Evolutionary conservation across 2,888 invertebrate genomes (phyloP).

Genomic region (Gastrophysa polygoni): DNA sequence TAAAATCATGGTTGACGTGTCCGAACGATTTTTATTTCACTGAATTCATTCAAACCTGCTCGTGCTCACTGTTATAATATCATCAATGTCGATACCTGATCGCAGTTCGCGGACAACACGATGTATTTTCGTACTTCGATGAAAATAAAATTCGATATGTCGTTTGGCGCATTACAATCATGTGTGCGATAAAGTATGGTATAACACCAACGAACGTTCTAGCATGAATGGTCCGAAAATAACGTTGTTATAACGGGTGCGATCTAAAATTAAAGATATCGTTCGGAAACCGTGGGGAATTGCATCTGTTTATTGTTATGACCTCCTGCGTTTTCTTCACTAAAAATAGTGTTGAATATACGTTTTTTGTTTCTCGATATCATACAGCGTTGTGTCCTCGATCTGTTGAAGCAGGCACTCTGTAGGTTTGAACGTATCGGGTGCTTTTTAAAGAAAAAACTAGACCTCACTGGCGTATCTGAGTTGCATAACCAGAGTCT

Average conservation of each 20-base stretch:
- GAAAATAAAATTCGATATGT: not conserved
- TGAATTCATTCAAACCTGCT: no score
- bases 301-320: constrained; percentile 33
- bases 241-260: constrained; percentile 38
- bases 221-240: constrained; percentile 36
- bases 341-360: constrained; percentile 18
- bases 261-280: constrained; percentile 35
- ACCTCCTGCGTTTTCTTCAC: constrained; percentile 23
- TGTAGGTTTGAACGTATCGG: not conserved
- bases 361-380: no score
- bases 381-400: no score
- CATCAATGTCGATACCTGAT: no score
- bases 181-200: not conserved
- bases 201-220: constrained; percentile 1
- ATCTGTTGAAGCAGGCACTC: no score
- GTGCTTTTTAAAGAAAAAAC: no score
- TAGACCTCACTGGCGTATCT: no score
- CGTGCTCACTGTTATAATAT: no score
- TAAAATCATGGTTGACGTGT: no score
- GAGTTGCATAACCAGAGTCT: no score
- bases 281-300: constrained; percentile 34
- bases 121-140: not conserved
- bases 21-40: no score
- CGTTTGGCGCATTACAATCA: not conserved
- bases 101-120: no score